These are phyloP conservation scores for Hapalemur alaotrensis DNA, from an alignment of 2,797 vertebrate species.

Conservation along the genomic window DNA sequence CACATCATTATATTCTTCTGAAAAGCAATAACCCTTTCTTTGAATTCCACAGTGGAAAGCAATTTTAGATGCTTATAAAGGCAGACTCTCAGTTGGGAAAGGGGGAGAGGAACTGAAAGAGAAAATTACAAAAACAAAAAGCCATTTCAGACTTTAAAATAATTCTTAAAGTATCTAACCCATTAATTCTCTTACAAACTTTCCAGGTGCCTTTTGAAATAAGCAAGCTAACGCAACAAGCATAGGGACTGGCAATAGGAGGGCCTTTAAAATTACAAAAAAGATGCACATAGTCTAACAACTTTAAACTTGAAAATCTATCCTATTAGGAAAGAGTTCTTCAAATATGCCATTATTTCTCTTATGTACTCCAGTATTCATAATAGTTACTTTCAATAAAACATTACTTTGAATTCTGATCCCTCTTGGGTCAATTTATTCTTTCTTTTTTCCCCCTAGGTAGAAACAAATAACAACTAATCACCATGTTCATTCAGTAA, in stretches of 20 bases:
- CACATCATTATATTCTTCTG: background rate
- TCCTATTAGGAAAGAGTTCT: background rate
- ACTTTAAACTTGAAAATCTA: background rate
- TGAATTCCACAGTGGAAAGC: background rate
- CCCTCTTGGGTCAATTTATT: background rate
- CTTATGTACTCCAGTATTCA: background rate
- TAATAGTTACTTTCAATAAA: background rate
- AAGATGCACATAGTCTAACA: background rate
- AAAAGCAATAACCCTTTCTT: background rate
- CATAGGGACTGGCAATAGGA: background rate
- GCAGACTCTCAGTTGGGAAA: background rate
- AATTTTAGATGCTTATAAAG: background rate
- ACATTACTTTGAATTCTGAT: slow-evolving; percentile 9
- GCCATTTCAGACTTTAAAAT: background rate
- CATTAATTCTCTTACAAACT: background rate
- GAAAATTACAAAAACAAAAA: background rate
- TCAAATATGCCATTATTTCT: background rate
- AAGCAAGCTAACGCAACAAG: background rate
- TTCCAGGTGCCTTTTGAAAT: background rate
- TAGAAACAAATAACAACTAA: background rate
- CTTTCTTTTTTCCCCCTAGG: background rate
- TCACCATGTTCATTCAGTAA: background rate
- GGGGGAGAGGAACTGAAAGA: background rate
- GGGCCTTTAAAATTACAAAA: background rate
- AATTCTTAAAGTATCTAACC: background rate